Evolutionary conservation across 2,113 vertebrate species (phyloP).

Genomic region (Coregonus clupeaformis): DNA sequence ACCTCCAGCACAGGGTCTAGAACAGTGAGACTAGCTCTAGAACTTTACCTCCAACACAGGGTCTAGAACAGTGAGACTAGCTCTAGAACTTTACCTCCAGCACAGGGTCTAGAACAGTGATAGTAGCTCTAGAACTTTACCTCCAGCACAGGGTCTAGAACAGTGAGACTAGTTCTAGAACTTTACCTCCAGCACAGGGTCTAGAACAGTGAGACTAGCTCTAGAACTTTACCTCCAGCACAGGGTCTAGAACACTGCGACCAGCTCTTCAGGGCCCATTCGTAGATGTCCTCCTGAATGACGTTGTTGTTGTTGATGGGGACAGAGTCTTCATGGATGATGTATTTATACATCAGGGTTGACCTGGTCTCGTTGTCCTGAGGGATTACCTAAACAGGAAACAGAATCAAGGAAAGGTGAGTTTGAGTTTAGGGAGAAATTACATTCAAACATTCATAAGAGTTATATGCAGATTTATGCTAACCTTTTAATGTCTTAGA

Average conservation of each 20-base stretch:
- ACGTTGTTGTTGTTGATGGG: slow-evolving; percentile 95
- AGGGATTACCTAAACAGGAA: slow-evolving; percentile 84
- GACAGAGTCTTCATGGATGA: slow-evolving; percentile 94
- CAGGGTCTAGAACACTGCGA: slow-evolving; percentile 92
- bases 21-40: neutral
- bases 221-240: slow-evolving; percentile 81
- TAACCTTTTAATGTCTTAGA: too few relatives aligned
- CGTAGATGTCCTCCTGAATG: slow-evolving; percentile 90
- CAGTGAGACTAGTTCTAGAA: slow-evolving; percentile 91
- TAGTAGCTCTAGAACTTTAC: slow-evolving; percentile 87
- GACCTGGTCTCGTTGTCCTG: slow-evolving; percentile 90
- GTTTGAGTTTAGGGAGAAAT: neutral
- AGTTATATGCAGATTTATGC: neutral
- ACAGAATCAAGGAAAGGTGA: neutral
- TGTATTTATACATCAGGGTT: slow-evolving; percentile 92
- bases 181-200: neutral
- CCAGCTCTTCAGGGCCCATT: slow-evolving; percentile 98
- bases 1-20: neutral
- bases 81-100: slow-evolving; percentile 52
- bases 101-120: slow-evolving; percentile 71
- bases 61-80: slow-evolving; percentile 93
- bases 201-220: neutral
- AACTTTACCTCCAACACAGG: slow-evolving; percentile 58
- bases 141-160: slow-evolving; percentile 90
- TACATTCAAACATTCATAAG: neutral